Conservation (phyloP, 2,797 vertebrate species). For the Rhabdomys pumilio region DNA sequence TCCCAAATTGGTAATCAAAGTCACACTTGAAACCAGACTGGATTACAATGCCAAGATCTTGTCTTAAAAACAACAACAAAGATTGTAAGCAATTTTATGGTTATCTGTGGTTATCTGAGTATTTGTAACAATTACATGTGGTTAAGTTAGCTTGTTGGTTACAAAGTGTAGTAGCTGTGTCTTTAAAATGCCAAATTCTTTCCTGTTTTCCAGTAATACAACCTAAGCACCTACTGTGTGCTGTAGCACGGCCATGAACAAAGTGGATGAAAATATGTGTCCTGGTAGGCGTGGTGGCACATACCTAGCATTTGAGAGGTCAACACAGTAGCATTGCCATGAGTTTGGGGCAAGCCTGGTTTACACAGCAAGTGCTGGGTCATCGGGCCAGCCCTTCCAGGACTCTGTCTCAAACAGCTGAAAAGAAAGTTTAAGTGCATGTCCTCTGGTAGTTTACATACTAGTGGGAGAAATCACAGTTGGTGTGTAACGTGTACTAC, state of each 20-base stretch:
- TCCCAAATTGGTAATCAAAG: neutral
- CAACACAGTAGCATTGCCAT: neutral
- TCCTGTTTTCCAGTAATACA: neutral
- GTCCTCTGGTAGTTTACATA: neutral
- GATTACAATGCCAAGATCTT: neutral
- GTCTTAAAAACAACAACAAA: neutral
- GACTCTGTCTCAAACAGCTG: neutral
- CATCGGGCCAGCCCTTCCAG: neutral
- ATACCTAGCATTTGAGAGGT: neutral
- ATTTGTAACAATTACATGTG: neutral
- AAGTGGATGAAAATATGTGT: neutral
- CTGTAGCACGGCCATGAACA: neutral
- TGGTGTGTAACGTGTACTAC: neutral
- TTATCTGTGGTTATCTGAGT: neutral
- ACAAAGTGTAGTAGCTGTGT: neutral
- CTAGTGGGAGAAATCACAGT: neutral
- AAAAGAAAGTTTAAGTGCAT: neutral
- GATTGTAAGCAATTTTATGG: neutral
- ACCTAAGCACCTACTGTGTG: neutral
- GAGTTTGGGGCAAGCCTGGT: neutral
- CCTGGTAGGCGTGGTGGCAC: neutral
- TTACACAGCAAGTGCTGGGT: neutral
- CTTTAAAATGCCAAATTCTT: neutral
- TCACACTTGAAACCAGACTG: neutral
- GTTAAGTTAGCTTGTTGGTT: neutral